Conservation (phyloP, 2,113 vertebrate species). For the Lepisosteus osseus region DNA sequence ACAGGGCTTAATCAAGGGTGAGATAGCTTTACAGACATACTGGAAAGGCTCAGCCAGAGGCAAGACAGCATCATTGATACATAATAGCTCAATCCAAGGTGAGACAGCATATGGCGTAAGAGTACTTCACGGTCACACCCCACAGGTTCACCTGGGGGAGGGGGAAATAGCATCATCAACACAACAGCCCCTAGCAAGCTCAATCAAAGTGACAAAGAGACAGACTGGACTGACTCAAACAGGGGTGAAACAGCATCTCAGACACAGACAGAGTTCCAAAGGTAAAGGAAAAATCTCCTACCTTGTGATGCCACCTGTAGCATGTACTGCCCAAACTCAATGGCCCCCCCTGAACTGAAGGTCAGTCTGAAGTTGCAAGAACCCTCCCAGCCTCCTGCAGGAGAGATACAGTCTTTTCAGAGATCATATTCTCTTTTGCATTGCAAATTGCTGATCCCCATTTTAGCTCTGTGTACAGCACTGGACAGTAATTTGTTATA, state of each 20-base stretch:
- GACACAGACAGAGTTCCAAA: background rate
- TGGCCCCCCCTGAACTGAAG: slow-evolving; percentile 87
- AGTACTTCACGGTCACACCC: too few relatives aligned
- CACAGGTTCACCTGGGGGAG: too few relatives aligned
- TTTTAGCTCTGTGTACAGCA: too few relatives aligned
- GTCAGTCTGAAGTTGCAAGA: slow-evolving; percentile 77
- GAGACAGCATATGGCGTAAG: too few relatives aligned
- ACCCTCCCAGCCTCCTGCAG: slow-evolving; percentile 92
- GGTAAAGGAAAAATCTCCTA: slow-evolving; percentile 37
- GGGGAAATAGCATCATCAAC: too few relatives aligned
- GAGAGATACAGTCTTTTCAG: background rate
- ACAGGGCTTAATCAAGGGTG: background rate
- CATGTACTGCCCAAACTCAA: slow-evolving; percentile 95
- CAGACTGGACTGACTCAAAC: background rate
- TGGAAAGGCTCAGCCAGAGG: background rate
- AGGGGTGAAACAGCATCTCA: background rate
- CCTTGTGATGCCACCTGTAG: slow-evolving; percentile 91
- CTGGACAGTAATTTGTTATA: too few relatives aligned
- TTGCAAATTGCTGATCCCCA: too few relatives aligned
- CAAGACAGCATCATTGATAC: background rate
- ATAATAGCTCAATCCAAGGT: too few relatives aligned
- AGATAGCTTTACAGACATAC: background rate
- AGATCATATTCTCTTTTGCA: too few relatives aligned
- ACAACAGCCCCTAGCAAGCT: too few relatives aligned
- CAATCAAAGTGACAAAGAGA: too few relatives aligned